Base-by-base conservation (phyloP, 2,797 vertebrate species). In the Gila robusta region DNA sequence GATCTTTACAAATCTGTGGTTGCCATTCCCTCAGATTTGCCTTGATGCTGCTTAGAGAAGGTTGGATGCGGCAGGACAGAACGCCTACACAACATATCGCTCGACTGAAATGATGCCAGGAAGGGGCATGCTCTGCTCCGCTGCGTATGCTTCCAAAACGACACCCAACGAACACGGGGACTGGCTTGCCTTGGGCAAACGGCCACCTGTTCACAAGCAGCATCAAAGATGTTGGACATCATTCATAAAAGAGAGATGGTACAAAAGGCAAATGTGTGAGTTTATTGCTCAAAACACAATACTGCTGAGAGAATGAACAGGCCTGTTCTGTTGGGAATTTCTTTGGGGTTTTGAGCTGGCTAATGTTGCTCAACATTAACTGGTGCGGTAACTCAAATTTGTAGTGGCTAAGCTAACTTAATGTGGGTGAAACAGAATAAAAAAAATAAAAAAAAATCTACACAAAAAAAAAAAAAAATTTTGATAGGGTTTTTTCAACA, bases 41-140 rank as follows among this genome's bases (percentile, higher is more conserved):
- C 73, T 88, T 76, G 41, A 88, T 64, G 78, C 78, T 85, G 78
- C 44, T 87, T 89, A 83, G 71, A 21, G 69, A 87, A 90, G 35
- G 84, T 82, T 84, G 86, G 47, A 85, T 89, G 82, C 79, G 39
- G 83, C 54, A 87, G 77, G 85, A 90, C 79, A 88, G 49, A 89
- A 80, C 91, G 79, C 93, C 88, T 88, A 91, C 89, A 93, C 91
- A 90, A 87, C 88, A 91, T 89, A 87, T 84, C 83, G 90, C 90
- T 89, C 77, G 69, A 85, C 52, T 88, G 89, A 83, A 90, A 91
- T 44, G 82, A 76, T 88, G 88, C 91, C 89, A 90, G 90, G 86
- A 92, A 81, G 87, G 76, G 77, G 79, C 71, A 88, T 88, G 89
- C 83, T 88, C 87, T 78, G 19, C 39, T 64, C 70, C 14, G 39